Evolutionary conservation across 2,797 vertebrate genomes (phyloP).

Genomic region (Odontamblyopus rebecca): DNA sequence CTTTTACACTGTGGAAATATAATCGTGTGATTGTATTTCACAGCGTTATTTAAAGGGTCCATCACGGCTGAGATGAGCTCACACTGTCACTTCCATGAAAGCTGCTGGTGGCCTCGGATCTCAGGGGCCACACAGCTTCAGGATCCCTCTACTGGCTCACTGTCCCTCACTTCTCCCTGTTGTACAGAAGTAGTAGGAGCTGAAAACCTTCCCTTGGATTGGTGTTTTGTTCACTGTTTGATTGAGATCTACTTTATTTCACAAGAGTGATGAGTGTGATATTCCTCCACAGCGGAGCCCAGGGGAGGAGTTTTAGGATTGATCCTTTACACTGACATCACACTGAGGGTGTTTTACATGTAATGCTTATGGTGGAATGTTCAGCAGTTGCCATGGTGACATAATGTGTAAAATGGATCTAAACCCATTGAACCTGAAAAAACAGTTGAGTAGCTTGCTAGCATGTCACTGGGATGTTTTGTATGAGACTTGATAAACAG

Average conservation of each 20-base stretch:
- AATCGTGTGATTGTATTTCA: conserved; percentile 70
- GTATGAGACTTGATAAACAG: too few relatives aligned
- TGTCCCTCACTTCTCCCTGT: neutral
- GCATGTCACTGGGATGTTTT: too few relatives aligned
- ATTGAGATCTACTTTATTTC: too few relatives aligned
- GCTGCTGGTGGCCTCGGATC: conserved; percentile 68
- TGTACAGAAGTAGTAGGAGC: neutral
- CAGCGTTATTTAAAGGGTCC: conserved; percentile 46
- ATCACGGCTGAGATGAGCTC: conserved; percentile 17
- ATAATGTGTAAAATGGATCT: too few relatives aligned
- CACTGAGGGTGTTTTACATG: too few relatives aligned
- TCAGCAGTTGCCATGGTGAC: too few relatives aligned
- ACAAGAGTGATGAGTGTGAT: neutral
- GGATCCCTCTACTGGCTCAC: conserved; percentile 48
- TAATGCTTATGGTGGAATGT: too few relatives aligned
- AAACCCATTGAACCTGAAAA: too few relatives aligned
- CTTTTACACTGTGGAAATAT: conserved; percentile 70
- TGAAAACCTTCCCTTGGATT: neutral
- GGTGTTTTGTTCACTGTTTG: too few relatives aligned
- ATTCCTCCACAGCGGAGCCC: neutral
- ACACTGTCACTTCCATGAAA: conserved; percentile 54
- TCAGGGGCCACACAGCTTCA: conserved; percentile 69
- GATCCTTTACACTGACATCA: too few relatives aligned
- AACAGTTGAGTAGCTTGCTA: too few relatives aligned
- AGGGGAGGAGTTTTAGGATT: too few relatives aligned